Percentiles rank a stretch among this genome's conserved stretches.
Evolutionary conservation across 2,888 invertebrate species (phyloP).

Genomic region (Agrochola circellaris): DNA sequence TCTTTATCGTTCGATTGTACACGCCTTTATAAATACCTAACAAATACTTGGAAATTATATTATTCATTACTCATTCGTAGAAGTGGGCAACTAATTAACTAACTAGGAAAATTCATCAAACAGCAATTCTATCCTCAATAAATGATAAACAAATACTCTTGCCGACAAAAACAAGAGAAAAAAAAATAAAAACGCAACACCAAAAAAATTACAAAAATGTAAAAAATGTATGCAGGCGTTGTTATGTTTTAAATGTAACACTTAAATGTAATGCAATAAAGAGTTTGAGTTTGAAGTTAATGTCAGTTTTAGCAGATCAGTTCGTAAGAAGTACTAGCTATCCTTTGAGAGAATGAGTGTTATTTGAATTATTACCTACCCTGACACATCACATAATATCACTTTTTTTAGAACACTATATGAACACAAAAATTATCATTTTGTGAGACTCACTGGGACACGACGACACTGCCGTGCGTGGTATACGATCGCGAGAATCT

Average conservation of each 20-base stretch:
- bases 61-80: background rate
- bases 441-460: background rate
- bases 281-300: no score
- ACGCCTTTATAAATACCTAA: background rate
- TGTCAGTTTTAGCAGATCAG: background rate
- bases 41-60: no score
- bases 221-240: no score
- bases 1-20: no score
- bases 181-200: no score
- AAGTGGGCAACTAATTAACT: background rate
- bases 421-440: conserved; percentile 2
- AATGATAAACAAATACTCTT: background rate
- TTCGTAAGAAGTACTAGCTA: background rate
- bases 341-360: background rate
- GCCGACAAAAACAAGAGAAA: background rate
- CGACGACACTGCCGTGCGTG: background rate
- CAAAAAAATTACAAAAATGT: no score
- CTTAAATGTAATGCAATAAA: no score
- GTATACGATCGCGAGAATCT: conserved; percentile 17
- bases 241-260: no score
- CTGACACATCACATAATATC: conserved; percentile 39
- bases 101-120: background rate
- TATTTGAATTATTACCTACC: conserved; percentile 33
- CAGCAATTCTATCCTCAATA: background rate
- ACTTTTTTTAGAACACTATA: background rate